Base-by-base conservation (phyloP, 2,113 vertebrate species). In the Trochalopteron elliotii region DNA sequence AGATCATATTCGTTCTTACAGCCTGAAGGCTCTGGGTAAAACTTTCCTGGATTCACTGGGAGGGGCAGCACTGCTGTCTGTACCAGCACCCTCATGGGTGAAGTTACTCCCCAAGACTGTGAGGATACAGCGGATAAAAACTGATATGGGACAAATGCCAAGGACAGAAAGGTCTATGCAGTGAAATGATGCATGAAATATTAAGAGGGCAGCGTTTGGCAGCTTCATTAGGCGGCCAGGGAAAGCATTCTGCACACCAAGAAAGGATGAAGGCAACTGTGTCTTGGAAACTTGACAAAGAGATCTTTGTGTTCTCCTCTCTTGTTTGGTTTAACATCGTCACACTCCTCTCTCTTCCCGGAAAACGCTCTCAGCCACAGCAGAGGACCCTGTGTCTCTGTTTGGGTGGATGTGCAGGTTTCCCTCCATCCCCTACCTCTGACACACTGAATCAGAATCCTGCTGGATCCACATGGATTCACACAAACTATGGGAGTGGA, bases 221-320 rank as follows among this genome's bases (percentile, higher is more conserved):
- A 82, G 80, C 91, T 94, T 95, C 78, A 71, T 87, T 96, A 91
- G 65, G 83, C 91, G 83, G 91, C 74, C 37, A 31, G 83, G 61
- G 91, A 45, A 88, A 95, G 60, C 83, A 35, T 78, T 89, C 69
- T 92, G 80, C 35, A 13, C 86, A 92, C 74, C 93, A 91, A 84
- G 94, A 93, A 96, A 93, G 89, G 86, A 59, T 31, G 93, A 90
- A 95, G 93, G 95, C 83, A 90, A 89, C 86, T 86, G 88, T 87
- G 75, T 81, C 91, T 94, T 95, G 95, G 93, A 93, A 71, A 94
- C 56, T 31, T 83, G 91, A 92, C 93, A 94, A 93, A 94, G 90
- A 87, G 76, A 89, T 35, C 80, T 96, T 92, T 96, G 91, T 95
- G 35, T 78, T 96, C 80, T 93, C 44, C 52, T 82, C 86, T 75